phyloP scores from a whole-genome alignment of 1,140 invertebrate genomes.

The Dermatophagoides farinae region DNA sequence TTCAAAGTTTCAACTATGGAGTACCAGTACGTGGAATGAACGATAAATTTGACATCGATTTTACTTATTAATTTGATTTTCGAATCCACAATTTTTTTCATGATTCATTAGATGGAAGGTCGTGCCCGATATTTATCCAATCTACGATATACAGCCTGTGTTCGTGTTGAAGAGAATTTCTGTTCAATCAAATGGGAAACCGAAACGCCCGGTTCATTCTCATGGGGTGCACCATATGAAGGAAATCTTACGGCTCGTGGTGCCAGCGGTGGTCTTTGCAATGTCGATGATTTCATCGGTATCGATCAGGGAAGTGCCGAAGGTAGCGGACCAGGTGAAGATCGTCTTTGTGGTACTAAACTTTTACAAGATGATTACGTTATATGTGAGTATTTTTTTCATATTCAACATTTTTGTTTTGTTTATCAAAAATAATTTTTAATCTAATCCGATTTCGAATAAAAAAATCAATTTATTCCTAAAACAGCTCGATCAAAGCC shows the following conservation, averaged over 20 bases:
- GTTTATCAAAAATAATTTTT: not conserved
- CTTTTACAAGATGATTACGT: conserved; percentile 18
- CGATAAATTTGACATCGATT: not conserved
- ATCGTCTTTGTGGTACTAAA: conserved; percentile 20
- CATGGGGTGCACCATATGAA: conserved; percentile 19
- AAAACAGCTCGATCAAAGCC: conserved; percentile 20
- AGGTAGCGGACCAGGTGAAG: conserved; percentile 21
- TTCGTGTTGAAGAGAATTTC: conserved; percentile 62
- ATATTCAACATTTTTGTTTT: not conserved
- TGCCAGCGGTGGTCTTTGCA: conserved; percentile 20
- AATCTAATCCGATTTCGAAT: not conserved
- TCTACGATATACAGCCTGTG: conserved; percentile 67
- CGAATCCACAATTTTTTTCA: not conserved
- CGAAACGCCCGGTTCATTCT: conserved; percentile 19
- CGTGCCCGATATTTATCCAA: conserved; percentile 58
- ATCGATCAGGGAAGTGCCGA: conserved; percentile 21
- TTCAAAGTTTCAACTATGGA: conserved; percentile 43
- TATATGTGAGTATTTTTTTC: conserved; percentile 18
- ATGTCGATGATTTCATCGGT: conserved; percentile 22
- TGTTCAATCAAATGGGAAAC: conserved; percentile 41
- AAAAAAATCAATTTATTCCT: conserved; percentile 7
- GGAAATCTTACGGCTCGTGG: conserved; percentile 15
- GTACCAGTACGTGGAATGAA: not conserved
- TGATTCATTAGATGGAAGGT: conserved; percentile 8
- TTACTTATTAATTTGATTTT: not conserved